These are phyloP conservation scores for Equus quagga DNA, from an alignment of 2,113 vertebrate species.

Conservation along the genomic window DNA sequence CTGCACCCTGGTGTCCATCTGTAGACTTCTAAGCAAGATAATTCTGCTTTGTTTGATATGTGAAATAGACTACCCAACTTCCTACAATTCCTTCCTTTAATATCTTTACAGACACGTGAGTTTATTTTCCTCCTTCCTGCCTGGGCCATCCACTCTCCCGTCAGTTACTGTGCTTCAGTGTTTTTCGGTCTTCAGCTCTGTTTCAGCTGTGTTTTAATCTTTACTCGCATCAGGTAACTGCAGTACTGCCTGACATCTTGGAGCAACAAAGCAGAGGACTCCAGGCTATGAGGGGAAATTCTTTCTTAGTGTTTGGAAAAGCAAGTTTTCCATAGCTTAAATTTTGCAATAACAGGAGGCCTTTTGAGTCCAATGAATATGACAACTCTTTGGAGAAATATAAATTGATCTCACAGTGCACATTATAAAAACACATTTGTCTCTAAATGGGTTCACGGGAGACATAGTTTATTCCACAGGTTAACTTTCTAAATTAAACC, in stretches of 20 bases:
- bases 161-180: neutral
- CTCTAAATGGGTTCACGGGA: constrained; percentile 5
- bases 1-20: neutral
- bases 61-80: neutral
- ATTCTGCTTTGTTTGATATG: neutral
- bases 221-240: neutral
- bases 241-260: neutral
- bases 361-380: neutral
- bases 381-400: neutral
- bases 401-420: neutral
- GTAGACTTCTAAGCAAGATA: constrained; percentile 15
- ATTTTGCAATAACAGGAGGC: constrained; percentile 18
- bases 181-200: neutral
- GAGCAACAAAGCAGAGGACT: constrained; percentile 35
- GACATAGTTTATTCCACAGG: constrained; percentile 46
- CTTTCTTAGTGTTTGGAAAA: constrained; percentile 49
- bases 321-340: constrained; percentile 54
- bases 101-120: neutral
- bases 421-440: constrained; percentile 36
- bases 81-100: neutral
- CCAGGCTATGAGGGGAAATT: neutral
- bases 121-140: constrained; percentile 35
- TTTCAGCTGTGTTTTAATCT: neutral
- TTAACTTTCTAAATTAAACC: constrained; percentile 63
- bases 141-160: neutral